Evolutionary conservation across 2,888 invertebrate species (phyloP), one percentile per base, ranked within the genome.

Genomic region (Leucophora obtusa): DNA sequence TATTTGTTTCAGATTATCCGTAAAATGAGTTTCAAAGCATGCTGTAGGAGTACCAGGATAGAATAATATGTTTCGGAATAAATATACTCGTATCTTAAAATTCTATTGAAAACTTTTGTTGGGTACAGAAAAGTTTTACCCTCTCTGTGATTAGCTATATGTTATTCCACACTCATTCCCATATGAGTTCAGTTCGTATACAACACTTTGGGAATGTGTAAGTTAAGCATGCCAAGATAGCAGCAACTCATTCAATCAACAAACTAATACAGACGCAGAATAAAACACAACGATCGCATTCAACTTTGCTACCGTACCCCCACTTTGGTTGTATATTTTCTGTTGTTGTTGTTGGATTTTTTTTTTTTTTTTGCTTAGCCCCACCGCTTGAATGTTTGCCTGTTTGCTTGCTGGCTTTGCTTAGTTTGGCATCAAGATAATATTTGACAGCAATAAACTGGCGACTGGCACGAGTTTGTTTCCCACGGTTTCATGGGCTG

Each of bases 381-480:
- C 71, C 71, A 72, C 66, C 63, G 66, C 66, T 76, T 58, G 72
- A 11, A 60, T 68, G 60, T 73, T 70, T 69, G 66, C 62, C 68
- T 71, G 33, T 28, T 51, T 4, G 70, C 38, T 70, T 33, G 33
- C 79, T 66, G 65, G 59, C 70, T 82, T 70, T 73, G 69, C 75
- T 76, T 79, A 65, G 59, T 82, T 88, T 87, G 87, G 85, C 89
- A 87, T 88, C 89, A 87, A 88, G 88, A 88, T 89, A 89, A 86
- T 87, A 88, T 89, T 88, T 88, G 89, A 88, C 88, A 87, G 87
- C 89, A 87, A 87, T 88, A 87, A 89, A 89, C 81, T 81, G 81
- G 87, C 88, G 89, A 89, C 89, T 89, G 89, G 89, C 89, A 89
- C 89, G 89, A 89, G 89, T 89, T 89, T 88, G 89, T 88, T 89